Evolutionary conservation across 2,888 invertebrate genomes (phyloP).

Genomic region (Bedellia somnulentella): DNA sequence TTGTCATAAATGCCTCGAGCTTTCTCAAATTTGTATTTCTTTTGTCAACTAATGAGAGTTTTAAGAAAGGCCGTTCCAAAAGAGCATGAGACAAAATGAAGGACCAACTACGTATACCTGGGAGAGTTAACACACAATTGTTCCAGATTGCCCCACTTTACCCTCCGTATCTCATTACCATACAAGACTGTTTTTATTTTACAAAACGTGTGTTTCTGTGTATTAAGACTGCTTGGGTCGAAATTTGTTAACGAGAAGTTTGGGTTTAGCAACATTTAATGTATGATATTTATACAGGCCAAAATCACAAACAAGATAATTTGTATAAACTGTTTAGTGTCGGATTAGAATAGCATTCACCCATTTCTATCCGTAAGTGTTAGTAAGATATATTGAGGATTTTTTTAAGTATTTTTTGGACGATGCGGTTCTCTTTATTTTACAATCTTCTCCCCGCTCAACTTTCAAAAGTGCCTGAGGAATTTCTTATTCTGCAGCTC

Average conservation of each 20-base stretch:
- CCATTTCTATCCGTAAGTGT: background rate
- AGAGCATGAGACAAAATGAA: background rate
- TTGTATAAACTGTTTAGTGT: background rate
- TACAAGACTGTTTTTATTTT: background rate
- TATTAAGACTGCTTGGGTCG: background rate
- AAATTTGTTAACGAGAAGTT: background rate
- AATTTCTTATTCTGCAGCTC: no score
- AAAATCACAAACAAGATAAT: background rate
- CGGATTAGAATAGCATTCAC: background rate
- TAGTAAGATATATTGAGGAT: no score
- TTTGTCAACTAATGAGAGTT: no score
- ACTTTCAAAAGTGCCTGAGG: no score
- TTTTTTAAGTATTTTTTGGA: no score
- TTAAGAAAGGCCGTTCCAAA: background rate
- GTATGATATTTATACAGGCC: background rate
- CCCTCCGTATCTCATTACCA: background rate
- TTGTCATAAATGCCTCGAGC: no score
- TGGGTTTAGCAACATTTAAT: background rate
- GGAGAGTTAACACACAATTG: slow-evolving; percentile 3
- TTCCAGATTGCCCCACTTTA: slow-evolving; percentile 1
- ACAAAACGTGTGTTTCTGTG: background rate
- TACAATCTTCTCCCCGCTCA: no score
- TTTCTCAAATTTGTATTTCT: no score
- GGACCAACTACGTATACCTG: slow-evolving; percentile 1
- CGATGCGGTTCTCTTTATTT: no score